Conservation (phyloP, 2,888 invertebrate species). For the Drosophila mulleri region DNA sequence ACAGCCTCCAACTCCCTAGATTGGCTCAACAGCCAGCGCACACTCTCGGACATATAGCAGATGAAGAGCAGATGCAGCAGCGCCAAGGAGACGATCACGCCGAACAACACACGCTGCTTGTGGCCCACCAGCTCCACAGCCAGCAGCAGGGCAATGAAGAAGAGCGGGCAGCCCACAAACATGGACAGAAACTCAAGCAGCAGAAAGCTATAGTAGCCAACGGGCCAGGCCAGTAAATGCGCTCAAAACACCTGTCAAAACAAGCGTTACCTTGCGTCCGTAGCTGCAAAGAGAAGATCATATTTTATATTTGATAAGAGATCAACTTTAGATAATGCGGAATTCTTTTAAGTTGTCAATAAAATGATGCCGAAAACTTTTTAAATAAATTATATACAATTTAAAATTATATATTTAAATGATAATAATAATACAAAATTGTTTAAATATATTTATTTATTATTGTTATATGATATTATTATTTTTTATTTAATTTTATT, state of each 20-base stretch:
- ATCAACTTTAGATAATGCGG: too few relatives aligned
- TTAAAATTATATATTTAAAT: too few relatives aligned
- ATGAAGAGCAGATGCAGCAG: conserved; percentile 89
- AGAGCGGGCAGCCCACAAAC: conserved; percentile 89
- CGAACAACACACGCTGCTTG: conserved; percentile 89
- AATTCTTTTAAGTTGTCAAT: too few relatives aligned
- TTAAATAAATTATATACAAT: too few relatives aligned
- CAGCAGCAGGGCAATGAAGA: conserved; percentile 89
- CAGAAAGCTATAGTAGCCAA: conserved; percentile 89
- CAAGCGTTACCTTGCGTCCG: conserved; percentile 88
- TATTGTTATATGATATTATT: too few relatives aligned
- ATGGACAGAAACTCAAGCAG: conserved; percentile 90
- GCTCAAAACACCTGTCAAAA: conserved; percentile 86
- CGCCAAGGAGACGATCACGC: conserved; percentile 89
- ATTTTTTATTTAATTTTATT: too few relatives aligned
- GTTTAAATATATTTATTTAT: too few relatives aligned
- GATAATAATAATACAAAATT: too few relatives aligned
- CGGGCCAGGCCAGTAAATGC: conserved; percentile 89
- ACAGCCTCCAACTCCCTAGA: conserved; percentile 87
- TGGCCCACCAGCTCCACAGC: conserved; percentile 92
- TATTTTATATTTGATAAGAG: too few relatives aligned
- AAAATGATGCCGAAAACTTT: too few relatives aligned
- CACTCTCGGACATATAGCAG: conserved; percentile 89
- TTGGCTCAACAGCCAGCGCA: conserved; percentile 90
- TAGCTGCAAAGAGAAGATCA: conserved; percentile 66